Evolutionary conservation across 1,140 invertebrate genomes (phyloP).

Genomic region (Teleogryllus occipitalis): DNA sequence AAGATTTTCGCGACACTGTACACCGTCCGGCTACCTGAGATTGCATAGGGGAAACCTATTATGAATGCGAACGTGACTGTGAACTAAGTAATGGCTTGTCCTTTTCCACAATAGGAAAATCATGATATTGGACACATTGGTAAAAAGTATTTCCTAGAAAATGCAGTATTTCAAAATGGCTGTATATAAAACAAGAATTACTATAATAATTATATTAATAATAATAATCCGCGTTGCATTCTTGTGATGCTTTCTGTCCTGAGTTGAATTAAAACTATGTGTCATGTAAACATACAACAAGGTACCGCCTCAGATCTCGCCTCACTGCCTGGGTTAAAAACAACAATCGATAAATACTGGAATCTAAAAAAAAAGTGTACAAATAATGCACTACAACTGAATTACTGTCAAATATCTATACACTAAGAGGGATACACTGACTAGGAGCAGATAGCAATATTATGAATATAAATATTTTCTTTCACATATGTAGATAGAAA

Average conservation of each 20-base stretch:
- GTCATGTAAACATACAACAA: constrained; percentile 16
- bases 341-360: constrained; percentile 18
- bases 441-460: constrained; percentile 22
- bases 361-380: constrained; percentile 19
- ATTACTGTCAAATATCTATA: constrained; percentile 16
- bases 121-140: neutral
- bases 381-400: constrained; percentile 15
- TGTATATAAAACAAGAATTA: constrained; percentile 20
- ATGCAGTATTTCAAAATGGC: constrained; percentile 21
- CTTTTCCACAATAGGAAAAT: constrained; percentile 16
- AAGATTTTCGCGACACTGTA: constrained; percentile 17
- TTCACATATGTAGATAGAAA: constrained; percentile 20
- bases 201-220: neutral
- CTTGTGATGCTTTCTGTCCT: constrained; percentile 17
- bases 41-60: constrained; percentile 22
- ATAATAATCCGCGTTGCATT: constrained; percentile 3
- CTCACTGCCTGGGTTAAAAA: constrained; percentile 13
- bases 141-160: constrained; percentile 21
- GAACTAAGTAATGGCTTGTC: constrained; percentile 18
- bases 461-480: constrained; percentile 22
- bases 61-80: constrained; percentile 21
- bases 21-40: constrained; percentile 22
- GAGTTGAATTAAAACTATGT: constrained; percentile 16
- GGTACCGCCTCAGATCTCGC: constrained; percentile 16
- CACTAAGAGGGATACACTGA: constrained; percentile 20